phyloP scores from a whole-genome alignment of 2,113 vertebrate genomes.

The Herpailurus yagouaroundi region DNA sequence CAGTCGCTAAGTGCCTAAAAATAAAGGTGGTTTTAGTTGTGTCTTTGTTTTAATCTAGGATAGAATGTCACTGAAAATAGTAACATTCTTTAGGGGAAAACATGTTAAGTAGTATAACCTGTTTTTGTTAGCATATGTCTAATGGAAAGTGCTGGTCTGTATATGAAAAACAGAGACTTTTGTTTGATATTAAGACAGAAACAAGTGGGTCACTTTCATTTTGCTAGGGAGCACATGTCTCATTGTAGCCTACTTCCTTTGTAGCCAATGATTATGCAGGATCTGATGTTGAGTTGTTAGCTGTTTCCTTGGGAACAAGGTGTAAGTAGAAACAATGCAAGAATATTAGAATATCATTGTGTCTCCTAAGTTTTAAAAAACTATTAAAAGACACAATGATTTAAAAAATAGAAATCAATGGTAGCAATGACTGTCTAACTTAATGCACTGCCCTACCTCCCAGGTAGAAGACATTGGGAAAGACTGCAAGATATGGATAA shows the following conservation, averaged over 20 bases:
- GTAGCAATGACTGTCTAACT: neutral
- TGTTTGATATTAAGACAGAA: slow-evolving; percentile 51
- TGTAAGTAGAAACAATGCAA: slow-evolving; percentile 73
- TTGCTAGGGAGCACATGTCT: slow-evolving; percentile 43
- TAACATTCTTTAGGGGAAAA: neutral
- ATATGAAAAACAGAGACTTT: slow-evolving; percentile 8
- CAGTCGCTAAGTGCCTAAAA: slow-evolving; percentile 57
- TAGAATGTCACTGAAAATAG: slow-evolving; percentile 35
- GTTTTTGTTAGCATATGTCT: neutral
- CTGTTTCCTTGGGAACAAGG: slow-evolving; percentile 86
- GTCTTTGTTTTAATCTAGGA: slow-evolving; percentile 50
- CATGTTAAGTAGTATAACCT: slow-evolving; percentile 13
- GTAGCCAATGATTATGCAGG: slow-evolving; percentile 74
- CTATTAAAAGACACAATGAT: neutral
- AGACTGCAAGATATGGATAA: neutral
- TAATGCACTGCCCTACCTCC: neutral
- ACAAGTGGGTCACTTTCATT: slow-evolving; percentile 35
- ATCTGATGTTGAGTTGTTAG: slow-evolving; percentile 83
- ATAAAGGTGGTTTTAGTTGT: slow-evolving; percentile 46
- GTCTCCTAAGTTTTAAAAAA: slow-evolving; percentile 42
- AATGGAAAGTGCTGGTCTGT: neutral
- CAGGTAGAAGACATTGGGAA: neutral
- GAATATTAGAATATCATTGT: slow-evolving; percentile 70
- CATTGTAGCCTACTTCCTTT: slow-evolving; percentile 69
- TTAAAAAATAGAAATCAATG: slow-evolving; percentile 31